A percentile compares a stretch with the other conserved stretches of the same genome.
Evolutionary conservation across 2,888 invertebrate genomes (phyloP).

Genomic region (Eupithecia pulchellata): DNA sequence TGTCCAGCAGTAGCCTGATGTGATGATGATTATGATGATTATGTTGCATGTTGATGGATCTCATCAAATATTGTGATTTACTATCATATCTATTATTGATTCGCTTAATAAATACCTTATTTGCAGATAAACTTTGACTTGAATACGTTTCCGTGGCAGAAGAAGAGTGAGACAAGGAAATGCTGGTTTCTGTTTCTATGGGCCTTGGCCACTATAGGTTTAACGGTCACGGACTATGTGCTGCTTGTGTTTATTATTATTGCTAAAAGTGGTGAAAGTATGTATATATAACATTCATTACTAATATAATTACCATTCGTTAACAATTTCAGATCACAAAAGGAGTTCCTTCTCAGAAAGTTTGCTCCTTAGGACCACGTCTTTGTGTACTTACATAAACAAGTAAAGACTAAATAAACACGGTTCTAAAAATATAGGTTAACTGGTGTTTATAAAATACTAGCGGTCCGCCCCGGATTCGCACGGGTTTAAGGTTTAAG

Average conservation of each 20-base stretch:
- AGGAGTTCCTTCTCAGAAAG: too few relatives aligned
- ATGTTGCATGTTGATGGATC: neutral
- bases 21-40: too few relatives aligned
- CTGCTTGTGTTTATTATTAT: neutral
- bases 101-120: neutral
- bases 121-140: slow-evolving; percentile 52
- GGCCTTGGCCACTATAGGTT: slow-evolving; percentile 2
- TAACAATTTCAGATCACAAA: too few relatives aligned
- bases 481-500: too few relatives aligned
- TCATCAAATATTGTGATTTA: neutral
- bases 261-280: slow-evolving; percentile 2
- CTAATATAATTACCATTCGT: too few relatives aligned
- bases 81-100: neutral
- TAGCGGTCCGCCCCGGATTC: too few relatives aligned
- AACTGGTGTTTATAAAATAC: too few relatives aligned
- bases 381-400: too few relatives aligned
- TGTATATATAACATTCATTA: neutral
- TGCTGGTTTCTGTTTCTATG: slow-evolving; percentile 26
- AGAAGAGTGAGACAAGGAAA: slow-evolving; percentile 31
- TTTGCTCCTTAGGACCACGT: too few relatives aligned
- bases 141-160: slow-evolving; percentile 34
- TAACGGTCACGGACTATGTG: slow-evolving; percentile 23
- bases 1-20: too few relatives aligned
- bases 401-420: too few relatives aligned
- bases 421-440: too few relatives aligned